Conservation (phyloP, 1,140 invertebrate genomes). For the Drosophila athabasca region DNA sequence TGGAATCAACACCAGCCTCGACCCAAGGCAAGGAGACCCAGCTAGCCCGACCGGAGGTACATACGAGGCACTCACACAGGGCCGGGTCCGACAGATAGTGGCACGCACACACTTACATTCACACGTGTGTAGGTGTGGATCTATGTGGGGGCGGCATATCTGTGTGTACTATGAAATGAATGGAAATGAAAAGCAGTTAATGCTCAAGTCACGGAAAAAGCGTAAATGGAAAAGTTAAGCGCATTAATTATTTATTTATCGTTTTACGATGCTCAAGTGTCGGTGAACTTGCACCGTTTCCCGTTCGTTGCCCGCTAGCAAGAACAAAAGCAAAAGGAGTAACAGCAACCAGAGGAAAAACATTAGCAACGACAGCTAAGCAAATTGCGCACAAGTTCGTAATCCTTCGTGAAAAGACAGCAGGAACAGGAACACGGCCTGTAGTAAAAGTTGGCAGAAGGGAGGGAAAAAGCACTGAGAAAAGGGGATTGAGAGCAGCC, state of each 20-base stretch:
- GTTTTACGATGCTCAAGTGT: constrained; percentile 80
- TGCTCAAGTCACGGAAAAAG: constrained; percentile 82
- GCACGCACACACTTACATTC: constrained; percentile 20
- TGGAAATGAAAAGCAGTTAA: constrained; percentile 82
- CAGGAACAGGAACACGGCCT: constrained; percentile 4
- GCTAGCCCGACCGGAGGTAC: background rate
- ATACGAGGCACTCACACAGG: background rate
- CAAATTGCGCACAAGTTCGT: constrained; percentile 67
- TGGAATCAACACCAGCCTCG: constrained; percentile 49
- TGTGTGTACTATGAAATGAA: constrained; percentile 67
- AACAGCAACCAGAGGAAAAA: constrained; percentile 33
- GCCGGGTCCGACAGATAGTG: constrained; percentile 35
- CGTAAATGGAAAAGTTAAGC: constrained; percentile 82
- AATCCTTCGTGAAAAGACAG: constrained; percentile 61
- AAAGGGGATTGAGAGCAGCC: constrained; percentile 13
- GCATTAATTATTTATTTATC: constrained; percentile 83
- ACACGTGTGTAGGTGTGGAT: background rate
- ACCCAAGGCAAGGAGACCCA: constrained; percentile 28
- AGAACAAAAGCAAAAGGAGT: constrained; percentile 36
- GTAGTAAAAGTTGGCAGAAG: background rate
- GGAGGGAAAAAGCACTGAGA: background rate
- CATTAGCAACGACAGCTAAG: constrained; percentile 61
- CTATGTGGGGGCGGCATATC: constrained; percentile 22
- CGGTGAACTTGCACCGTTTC: constrained; percentile 68
- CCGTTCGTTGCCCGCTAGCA: constrained; percentile 33